A percentile compares a stretch with the other conserved stretches of the same genome.
These are phyloP conservation scores for Cantharis lateralis DNA, from an alignment of 2,888 invertebrate species.

Conservation along the genomic window DNA sequence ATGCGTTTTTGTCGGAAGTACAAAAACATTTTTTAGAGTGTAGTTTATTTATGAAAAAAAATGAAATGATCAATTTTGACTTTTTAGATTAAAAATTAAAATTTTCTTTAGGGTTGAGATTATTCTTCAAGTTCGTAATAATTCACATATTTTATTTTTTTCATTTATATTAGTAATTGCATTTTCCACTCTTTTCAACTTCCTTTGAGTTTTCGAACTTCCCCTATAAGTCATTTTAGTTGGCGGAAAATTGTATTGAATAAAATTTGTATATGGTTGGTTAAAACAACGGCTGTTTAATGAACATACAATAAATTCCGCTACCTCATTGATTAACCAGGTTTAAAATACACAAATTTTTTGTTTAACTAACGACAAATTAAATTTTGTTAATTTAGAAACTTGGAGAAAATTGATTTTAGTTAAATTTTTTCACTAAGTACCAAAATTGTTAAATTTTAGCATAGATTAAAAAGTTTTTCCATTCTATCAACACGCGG, in stretches of 20 bases:
- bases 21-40: no score
- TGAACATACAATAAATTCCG: neutral
- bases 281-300: neutral
- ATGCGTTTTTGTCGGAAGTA: no score
- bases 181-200: neutral
- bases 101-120: no score
- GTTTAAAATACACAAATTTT: neutral
- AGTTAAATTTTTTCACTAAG: neutral
- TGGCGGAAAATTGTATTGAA: neutral
- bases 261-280: neutral
- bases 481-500: neutral
- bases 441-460: neutral
- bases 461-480: neutral
- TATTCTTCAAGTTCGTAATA: no score
- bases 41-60: no score
- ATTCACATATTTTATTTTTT: neutral
- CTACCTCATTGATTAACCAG: neutral
- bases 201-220: neutral
- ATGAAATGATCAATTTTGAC: no score
- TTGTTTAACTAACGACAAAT: neutral
- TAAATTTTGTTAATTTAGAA: neutral
- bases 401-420: neutral
- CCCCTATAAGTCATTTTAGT: neutral
- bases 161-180: neutral
- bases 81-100: no score